phyloP scores from a whole-genome alignment of 1,140 invertebrate species.

The Drosophila insularis region DNA sequence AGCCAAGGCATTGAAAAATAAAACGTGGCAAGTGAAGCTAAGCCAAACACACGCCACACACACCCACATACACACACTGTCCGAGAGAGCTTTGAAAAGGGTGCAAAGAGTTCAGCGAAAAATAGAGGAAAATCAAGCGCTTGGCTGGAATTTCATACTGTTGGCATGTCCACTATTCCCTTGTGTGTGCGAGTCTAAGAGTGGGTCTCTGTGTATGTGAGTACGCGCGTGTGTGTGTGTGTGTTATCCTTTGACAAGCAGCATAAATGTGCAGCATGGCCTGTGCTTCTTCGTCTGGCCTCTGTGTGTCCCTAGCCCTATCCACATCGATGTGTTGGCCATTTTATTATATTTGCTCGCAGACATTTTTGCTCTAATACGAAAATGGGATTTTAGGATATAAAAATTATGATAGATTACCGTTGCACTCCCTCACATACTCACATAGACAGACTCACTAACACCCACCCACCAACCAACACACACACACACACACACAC shows the following conservation, averaged over 20 bases:
- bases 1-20: slow-evolving; percentile 75
- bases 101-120: slow-evolving; percentile 49
- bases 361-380: slow-evolving; percentile 82
- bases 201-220: slow-evolving; percentile 1
- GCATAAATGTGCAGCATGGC: slow-evolving; percentile 56
- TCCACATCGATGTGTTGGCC: slow-evolving; percentile 69
- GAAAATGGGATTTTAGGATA: slow-evolving; percentile 82
- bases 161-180: slow-evolving; percentile 42
- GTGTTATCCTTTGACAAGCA: slow-evolving; percentile 77
- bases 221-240: slow-evolving; percentile 37
- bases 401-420: slow-evolving; percentile 83
- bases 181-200: background rate
- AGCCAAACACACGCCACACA: slow-evolving; percentile 44
- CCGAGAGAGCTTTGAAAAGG: slow-evolving; percentile 26
- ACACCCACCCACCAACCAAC: slow-evolving; percentile 13
- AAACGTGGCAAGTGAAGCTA: slow-evolving; percentile 59
- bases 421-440: slow-evolving; percentile 47
- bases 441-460: slow-evolving; percentile 9
- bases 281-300: slow-evolving; percentile 19
- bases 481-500: slow-evolving; percentile 3
- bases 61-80: background rate
- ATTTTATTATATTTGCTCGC: slow-evolving; percentile 80
- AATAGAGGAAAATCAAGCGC: slow-evolving; percentile 69
- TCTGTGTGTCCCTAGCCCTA: slow-evolving; percentile 15
- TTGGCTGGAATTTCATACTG: slow-evolving; percentile 76